These are phyloP conservation scores for Mus caroli DNA, from an alignment of 2,797 vertebrate species.

Conservation along the genomic window DNA sequence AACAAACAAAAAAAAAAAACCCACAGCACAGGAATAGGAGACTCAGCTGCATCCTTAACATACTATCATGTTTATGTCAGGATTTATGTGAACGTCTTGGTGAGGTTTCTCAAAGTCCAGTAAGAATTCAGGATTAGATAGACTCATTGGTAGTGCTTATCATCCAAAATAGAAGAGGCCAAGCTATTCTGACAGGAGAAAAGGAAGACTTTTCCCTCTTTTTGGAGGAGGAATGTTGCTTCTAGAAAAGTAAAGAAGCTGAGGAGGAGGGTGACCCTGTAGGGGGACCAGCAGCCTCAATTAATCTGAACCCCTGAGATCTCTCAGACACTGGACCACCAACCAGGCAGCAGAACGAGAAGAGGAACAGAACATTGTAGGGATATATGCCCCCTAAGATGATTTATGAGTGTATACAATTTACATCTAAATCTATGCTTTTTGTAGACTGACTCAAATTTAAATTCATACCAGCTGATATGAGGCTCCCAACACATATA, in stretches of 20 bases:
- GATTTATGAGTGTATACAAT: not conserved
- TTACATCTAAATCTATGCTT: not conserved
- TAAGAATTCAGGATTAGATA: not conserved
- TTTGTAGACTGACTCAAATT: not conserved
- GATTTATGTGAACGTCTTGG: not conserved
- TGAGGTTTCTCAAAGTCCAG: not conserved
- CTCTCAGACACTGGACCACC: too few relatives aligned
- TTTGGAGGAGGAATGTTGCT: not conserved
- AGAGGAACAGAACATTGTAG: not conserved
- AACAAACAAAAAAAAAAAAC: not conserved
- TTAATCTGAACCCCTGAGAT: too few relatives aligned
- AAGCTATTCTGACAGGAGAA: not conserved
- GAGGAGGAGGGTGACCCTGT: too few relatives aligned
- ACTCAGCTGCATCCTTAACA: not conserved
- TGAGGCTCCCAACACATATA: too few relatives aligned
- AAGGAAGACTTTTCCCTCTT: not conserved
- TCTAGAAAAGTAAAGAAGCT: not conserved
- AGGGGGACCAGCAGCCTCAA: too few relatives aligned
- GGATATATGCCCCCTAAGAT: not conserved
- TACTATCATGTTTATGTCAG: not conserved
- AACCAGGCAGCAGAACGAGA: not conserved
- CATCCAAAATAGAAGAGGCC: not conserved
- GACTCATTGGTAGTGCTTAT: not conserved
- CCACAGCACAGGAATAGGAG: not conserved
- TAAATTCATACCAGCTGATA: not conserved